Evolutionary conservation across 2,113 vertebrate species (phyloP).

Genomic region (Stigmatopora nigra): DNA sequence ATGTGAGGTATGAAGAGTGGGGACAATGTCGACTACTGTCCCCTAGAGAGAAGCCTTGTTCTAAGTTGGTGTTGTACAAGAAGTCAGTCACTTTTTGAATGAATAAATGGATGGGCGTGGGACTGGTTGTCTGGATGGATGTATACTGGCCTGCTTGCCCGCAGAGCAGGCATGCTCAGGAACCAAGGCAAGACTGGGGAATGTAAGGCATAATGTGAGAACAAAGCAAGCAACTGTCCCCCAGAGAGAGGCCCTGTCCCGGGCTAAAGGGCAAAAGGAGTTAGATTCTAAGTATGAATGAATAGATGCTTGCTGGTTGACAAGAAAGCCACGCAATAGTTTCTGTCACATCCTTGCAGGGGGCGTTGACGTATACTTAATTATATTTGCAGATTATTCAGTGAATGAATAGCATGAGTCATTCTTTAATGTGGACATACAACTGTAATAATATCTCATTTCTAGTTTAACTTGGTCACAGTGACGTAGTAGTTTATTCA

Average conservation of each 20-base stretch:
- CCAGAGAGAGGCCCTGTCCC: conserved; percentile 50
- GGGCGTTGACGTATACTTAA: not conserved
- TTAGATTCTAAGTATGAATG: conserved; percentile 36
- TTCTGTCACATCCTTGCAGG: not conserved
- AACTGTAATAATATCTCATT: not conserved
- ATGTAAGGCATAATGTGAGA: conserved; percentile 64
- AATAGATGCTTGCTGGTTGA: conserved; percentile 21
- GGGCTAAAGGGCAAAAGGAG: conserved; percentile 47
- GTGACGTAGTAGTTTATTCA: no score
- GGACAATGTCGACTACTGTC: conserved; percentile 72
- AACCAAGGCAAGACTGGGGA: conserved; percentile 61
- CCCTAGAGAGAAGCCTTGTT: conserved; percentile 66
- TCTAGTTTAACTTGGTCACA: no score
- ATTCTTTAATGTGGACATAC: not conserved
- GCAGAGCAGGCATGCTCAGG: conserved; percentile 45
- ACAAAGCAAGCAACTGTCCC: conserved; percentile 72
- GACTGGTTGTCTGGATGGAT: conserved; percentile 44
- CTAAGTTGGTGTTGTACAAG: conserved; percentile 50
- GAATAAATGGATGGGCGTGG: conserved; percentile 46
- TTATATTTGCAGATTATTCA: conserved; percentile 1
- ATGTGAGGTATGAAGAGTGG: conserved; percentile 64
- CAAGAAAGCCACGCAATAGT: conserved; percentile 9
- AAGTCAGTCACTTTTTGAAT: conserved; percentile 49
- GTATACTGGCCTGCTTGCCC: conserved; percentile 41
- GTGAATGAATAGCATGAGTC: not conserved